Base-by-base conservation (phyloP, 2,888 invertebrate species). In the Nephrocerus scutellatus region DNA sequence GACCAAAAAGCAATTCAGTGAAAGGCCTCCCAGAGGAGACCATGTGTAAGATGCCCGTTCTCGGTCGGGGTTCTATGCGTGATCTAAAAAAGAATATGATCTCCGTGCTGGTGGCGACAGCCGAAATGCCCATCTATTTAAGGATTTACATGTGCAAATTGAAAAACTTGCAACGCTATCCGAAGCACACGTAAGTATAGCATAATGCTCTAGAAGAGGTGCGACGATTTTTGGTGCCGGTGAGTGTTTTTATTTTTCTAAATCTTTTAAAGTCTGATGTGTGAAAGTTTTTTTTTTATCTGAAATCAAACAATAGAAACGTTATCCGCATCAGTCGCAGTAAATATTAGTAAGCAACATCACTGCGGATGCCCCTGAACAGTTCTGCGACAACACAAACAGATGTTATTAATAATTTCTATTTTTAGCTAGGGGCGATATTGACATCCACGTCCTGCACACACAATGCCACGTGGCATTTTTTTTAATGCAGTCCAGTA, bases 61-160 rank as follows among this genome's bases (percentile, higher is more conserved):
- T 93, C 16, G 93, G 93, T 6, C 76, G 86, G 46, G 92, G 92
- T 7, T 92, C 92, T 6, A 92, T 93, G 90, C 82, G 89, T 65
- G 92, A 93, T 63, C 79, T 90, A 54, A 82, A 60, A 92, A 92
- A 89, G 92, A 93, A 66, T 90, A 92, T 68, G 91, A 92, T 62
- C 72, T 90, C n/a, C 75, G 91, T 16, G 79, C 83, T 30, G 85
- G 87, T 41, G 86, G 86, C 2, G 92, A 93, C 65, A 86, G 87
- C n/a, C 90, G 91, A 70, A 92, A 90, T 70, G 82, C 86, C 18
- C 93, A 93, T 66, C 74, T 93, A 30, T 83, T 84, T 53, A 91
- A 92, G 57, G 91, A 92, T 60, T 75, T 93, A 19, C 92, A 93
- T 71, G 85, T 92, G 2, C 86, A 91, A 70, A 86, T 93, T 55